These are phyloP conservation scores for Diorhabda sublineata DNA, from an alignment of 1,140 invertebrate species.

Conservation along the genomic window DNA sequence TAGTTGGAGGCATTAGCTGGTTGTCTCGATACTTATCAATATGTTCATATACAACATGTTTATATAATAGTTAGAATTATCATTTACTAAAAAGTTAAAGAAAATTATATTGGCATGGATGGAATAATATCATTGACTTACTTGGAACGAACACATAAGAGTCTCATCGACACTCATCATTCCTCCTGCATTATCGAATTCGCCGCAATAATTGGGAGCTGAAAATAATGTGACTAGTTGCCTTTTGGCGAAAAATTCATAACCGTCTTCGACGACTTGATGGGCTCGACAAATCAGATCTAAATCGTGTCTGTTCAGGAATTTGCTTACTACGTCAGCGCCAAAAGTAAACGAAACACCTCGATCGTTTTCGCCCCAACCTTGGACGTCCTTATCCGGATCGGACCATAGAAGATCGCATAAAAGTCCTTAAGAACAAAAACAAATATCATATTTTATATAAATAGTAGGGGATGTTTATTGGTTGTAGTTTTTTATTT, in stretches of 20 bases:
- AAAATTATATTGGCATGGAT: no score
- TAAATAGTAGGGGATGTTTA: neutral
- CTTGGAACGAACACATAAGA: slow-evolving; percentile 94
- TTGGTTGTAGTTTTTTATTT: no score
- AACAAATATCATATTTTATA: neutral
- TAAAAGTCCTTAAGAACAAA: slow-evolving; percentile 55
- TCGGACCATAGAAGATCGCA: slow-evolving; percentile 90
- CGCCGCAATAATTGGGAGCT: slow-evolving; percentile 83
- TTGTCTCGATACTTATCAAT: no score
- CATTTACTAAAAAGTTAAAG: no score
- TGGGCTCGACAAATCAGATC: slow-evolving; percentile 88
- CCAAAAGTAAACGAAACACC: slow-evolving; percentile 86
- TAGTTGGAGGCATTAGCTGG: no score
- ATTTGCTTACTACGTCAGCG: slow-evolving; percentile 78
- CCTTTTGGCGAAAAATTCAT: slow-evolving; percentile 68
- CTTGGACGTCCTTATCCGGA: slow-evolving; percentile 82
- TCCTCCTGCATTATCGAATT: slow-evolving; percentile 75
- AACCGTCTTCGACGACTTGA: slow-evolving; percentile 72
- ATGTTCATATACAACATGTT: no score
- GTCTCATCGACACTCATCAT: slow-evolving; percentile 99
- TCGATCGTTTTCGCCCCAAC: slow-evolving; percentile 85
- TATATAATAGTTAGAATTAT: no score
- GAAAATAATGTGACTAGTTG: slow-evolving; percentile 91
- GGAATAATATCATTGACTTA: slow-evolving; percentile 21
- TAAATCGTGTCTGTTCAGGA: slow-evolving; percentile 79